These are phyloP conservation scores for Thryonomys swinderianus DNA, from an alignment of 2,113 vertebrate genomes.

Conservation along the genomic window DNA sequence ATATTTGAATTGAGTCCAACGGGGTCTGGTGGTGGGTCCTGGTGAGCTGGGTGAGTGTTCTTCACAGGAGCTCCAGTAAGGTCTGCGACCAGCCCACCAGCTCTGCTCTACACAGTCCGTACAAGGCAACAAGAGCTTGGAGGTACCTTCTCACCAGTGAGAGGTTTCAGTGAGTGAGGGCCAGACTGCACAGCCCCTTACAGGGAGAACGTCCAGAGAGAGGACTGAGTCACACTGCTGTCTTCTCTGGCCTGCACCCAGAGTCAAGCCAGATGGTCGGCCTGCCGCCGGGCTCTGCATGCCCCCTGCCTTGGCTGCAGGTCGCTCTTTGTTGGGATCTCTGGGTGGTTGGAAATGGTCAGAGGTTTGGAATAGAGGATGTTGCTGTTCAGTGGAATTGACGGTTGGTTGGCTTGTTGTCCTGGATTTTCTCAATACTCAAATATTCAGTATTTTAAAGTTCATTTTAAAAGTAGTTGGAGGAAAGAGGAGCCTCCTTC, in stretches of 20 bases:
- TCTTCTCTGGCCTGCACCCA: background rate
- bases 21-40: background rate
- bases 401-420: conserved; percentile 8
- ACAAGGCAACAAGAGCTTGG: background rate
- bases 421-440: background rate
- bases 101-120: background rate
- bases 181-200: background rate
- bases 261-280: background rate
- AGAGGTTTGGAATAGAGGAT: conserved; percentile 40
- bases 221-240: background rate
- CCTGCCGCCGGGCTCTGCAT: background rate
- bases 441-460: conserved; percentile 41
- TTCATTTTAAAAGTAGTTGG: conserved; percentile 39
- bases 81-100: background rate
- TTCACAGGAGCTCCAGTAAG: background rate
- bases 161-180: background rate
- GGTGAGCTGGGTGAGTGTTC: background rate
- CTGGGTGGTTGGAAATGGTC: background rate
- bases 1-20: background rate
- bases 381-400: background rate
- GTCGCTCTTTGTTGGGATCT: background rate
- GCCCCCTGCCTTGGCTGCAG: background rate
- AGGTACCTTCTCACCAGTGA: background rate
- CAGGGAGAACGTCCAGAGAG: background rate
- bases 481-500: background rate